Base-by-base conservation (phyloP, 2,888 invertebrate genomes). In the Cantharis rustica region DNA sequence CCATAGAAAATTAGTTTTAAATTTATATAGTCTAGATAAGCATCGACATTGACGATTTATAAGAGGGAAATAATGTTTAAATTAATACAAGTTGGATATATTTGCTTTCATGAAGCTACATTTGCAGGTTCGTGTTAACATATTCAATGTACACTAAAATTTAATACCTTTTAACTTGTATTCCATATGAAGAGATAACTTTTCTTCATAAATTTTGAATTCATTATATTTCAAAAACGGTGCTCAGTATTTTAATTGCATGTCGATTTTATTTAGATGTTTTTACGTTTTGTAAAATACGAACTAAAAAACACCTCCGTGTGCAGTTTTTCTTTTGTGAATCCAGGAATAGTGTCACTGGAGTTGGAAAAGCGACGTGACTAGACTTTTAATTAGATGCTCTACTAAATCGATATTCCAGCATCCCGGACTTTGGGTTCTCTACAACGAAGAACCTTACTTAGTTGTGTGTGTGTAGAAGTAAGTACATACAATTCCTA, bases 341-440 rank as follows among this genome's bases (percentile, higher is more conserved):
- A 85, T 85, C 84, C 85, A 71, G 86, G 86, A 88, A 88, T 87
- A 88, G 88, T 88, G 88, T 88, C 88, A 88, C 87, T 87, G 87
- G 88, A 88, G 87, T 88, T 86, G 86, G 85, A 84, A 85, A 83
- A 84, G 85, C 85, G 83, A 88, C 88, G 88, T 88, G 88, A 87
- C 83, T 83, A 85, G 88, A 87, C 86, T 88, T 85, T 86, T 88
- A 88, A 88, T 88, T 88, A 88, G 88, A 87, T 87, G 87, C 87
- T 87, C 84, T 80, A 84, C 83, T 83, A 84, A 88, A 88, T 88
- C 88, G 88, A 88, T 88, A 88, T 84, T 80, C 79, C 80, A 80
- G 81, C 81, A 75, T 75, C 78, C 75, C 78, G 73, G 78, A 78
- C 70, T 78, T 78, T 66, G 75, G 74, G 77, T 77, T 77, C 69